Base-by-base conservation (phyloP, 2,888 invertebrate genomes). In the Copidosoma aretas region DNA sequence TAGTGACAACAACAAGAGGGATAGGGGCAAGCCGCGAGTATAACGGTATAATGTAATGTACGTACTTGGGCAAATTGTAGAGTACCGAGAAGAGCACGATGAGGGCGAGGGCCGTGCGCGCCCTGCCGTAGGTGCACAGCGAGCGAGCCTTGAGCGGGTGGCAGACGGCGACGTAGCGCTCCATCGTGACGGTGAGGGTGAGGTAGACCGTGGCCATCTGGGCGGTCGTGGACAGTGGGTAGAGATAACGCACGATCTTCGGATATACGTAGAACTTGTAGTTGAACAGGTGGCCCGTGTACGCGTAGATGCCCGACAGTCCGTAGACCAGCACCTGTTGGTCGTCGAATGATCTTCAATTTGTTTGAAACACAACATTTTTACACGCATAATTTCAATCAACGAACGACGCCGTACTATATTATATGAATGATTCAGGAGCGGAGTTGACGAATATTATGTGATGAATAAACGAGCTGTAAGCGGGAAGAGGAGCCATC, bases 161-260 rank as follows among this genome's bases (percentile, higher is more conserved):
- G 80, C 94, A 94, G 43, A 95, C 94, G 4, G 97, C 97, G 72
- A 97, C 95, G 86, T 96, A 98, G 64, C 98, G 89, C 84, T 97
- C 97, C 78, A 96, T 86, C 0, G 96, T 95, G 67, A 97, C 94
- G 73, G 94, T 95, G 70, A 93, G 87, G 57, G 93, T 93, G 80
- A 98, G 88, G 86, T 97, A 98, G 66, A 96, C 95, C 62, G 97
- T 95, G 71, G 95, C 94, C 73, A 97, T 96, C 85, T 98, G 96
- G 64, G 94, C 92, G 24, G 92, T 92, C 82, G 93, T 89, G 10
- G 93, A 95, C 52, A 96, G 83, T 21, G 97, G 96, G 83, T 90
- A 95, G 39, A 93, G 88, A 75, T 90, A 88, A 17, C 91, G 91
- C 68, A 94, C 92, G 76, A 95, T 89, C 79, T 91, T 91, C 54